Evolutionary conservation across 2,113 vertebrate genomes (phyloP).

Genomic region (Ptychochromis oligacanthus): DNA sequence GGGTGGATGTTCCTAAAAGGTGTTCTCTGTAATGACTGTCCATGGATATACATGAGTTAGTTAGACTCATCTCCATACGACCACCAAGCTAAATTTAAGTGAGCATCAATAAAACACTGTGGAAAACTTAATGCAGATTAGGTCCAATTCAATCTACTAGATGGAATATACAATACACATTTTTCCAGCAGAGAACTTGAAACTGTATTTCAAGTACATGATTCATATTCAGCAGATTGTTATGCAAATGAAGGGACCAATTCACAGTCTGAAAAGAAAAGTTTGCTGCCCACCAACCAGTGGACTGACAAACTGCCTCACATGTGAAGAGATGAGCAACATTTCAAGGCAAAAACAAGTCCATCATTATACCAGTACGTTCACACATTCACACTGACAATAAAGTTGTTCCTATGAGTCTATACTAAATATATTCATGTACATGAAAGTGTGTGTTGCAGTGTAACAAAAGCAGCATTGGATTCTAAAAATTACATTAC

Average conservation of each 20-base stretch:
- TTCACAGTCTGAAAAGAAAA: neutral
- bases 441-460: neutral
- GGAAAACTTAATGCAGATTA: neutral
- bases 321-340: neutral
- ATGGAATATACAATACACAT: neutral
- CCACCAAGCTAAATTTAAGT: neutral
- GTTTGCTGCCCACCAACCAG: neutral
- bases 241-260: neutral
- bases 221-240: neutral
- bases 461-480: fast-evolving
- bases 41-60: neutral
- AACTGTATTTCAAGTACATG: neutral
- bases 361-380: neutral
- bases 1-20: no score
- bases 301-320: neutral
- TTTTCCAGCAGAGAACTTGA: neutral
- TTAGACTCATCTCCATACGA: neutral
- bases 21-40: neutral
- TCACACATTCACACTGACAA: neutral
- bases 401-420: neutral
- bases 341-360: neutral
- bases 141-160: neutral
- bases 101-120: neutral
- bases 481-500: neutral
- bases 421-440: fast-evolving